Percentiles rank a stretch among this genome's conserved stretches.
phyloP scores from a whole-genome alignment of 2,797 vertebrate species.

The Bradypus variegatus region DNA sequence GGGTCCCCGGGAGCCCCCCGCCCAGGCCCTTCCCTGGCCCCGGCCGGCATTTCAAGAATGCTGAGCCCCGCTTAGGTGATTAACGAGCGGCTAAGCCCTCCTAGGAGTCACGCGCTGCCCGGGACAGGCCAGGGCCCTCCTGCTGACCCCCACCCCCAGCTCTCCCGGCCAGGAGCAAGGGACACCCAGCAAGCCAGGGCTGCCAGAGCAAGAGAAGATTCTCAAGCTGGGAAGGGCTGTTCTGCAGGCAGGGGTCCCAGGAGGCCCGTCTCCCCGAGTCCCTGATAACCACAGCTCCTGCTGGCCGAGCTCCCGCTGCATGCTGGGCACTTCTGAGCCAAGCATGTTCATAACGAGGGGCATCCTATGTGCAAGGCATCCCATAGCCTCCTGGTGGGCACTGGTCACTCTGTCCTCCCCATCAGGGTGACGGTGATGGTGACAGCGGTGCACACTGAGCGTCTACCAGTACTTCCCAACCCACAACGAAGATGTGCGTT shows the following conservation, averaged over 20 bases:
- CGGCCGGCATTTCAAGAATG: constrained; percentile 56
- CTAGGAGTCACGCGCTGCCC: constrained; percentile 74
- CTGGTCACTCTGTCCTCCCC: background rate
- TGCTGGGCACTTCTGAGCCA: background rate
- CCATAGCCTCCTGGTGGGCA: background rate
- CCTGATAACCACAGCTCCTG: background rate
- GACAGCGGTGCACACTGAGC: background rate
- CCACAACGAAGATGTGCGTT: background rate
- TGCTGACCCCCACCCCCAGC: constrained; percentile 49
- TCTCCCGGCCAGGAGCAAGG: background rate
- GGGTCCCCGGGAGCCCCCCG: constrained; percentile 44
- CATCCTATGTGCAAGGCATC: background rate
- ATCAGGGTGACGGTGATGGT: fast-evolving
- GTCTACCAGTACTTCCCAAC: background rate
- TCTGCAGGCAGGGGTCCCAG: background rate
- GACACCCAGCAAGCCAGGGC: background rate
- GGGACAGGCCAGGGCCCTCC: constrained; percentile 37
- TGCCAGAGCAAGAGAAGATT: background rate
- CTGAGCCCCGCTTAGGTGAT: constrained; percentile 77
- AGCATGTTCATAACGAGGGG: background rate
- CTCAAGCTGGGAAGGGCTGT: background rate
- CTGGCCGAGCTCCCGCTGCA: background rate
- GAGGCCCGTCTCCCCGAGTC: background rate
- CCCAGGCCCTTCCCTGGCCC: constrained; percentile 47
- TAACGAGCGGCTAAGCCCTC: constrained; percentile 74